phyloP scores from a whole-genome alignment of 2,888 invertebrate genomes.

The Hedychridium roseum region DNA sequence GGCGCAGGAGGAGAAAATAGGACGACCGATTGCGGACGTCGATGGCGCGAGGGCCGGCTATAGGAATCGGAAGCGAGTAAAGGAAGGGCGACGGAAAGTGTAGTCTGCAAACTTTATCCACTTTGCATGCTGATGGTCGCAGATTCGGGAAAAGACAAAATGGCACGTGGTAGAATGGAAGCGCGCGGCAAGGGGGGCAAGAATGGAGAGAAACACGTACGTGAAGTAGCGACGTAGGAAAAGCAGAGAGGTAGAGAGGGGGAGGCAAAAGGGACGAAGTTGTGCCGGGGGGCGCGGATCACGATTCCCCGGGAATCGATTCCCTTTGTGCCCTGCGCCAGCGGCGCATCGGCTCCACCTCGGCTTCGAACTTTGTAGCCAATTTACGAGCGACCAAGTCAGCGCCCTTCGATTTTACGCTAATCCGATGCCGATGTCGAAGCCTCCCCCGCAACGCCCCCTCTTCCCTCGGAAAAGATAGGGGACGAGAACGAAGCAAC shows the following conservation, averaged over 20 bases:
- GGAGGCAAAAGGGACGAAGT: conserved; percentile 11
- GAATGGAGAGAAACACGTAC: too few relatives aligned
- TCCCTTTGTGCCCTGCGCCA: conserved; percentile 45
- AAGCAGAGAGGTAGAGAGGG: conserved; percentile 3
- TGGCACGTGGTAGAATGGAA: conserved; percentile 25
- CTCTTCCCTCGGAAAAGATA: too few relatives aligned
- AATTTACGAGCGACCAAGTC: conserved; percentile 58
- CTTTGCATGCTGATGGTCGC: conserved; percentile 56
- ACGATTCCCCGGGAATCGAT: conserved; percentile 50
- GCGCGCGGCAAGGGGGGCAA: conserved; percentile 6
- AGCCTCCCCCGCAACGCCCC: too few relatives aligned
- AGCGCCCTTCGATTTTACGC: conserved; percentile 57
- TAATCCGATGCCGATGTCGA: conserved; percentile 54
- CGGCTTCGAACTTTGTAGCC: conserved; percentile 52
- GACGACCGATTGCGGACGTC: conserved; percentile 21
- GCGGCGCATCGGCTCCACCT: conserved; percentile 22
- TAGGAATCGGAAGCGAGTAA: conserved; percentile 40
- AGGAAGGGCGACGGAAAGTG: conserved; percentile 42
- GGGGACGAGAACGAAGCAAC: too few relatives aligned
- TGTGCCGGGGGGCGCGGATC: conserved; percentile 32
- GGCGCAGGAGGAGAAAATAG: conserved; percentile 7
- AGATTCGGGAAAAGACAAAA: conserved; percentile 52
- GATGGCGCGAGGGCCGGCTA: conserved; percentile 26
- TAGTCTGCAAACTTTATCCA: conserved; percentile 54
- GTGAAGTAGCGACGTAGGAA: conserved; percentile 4